Conservation (phyloP, 2,888 invertebrate genomes). For the Cheilosia scutellata region DNA sequence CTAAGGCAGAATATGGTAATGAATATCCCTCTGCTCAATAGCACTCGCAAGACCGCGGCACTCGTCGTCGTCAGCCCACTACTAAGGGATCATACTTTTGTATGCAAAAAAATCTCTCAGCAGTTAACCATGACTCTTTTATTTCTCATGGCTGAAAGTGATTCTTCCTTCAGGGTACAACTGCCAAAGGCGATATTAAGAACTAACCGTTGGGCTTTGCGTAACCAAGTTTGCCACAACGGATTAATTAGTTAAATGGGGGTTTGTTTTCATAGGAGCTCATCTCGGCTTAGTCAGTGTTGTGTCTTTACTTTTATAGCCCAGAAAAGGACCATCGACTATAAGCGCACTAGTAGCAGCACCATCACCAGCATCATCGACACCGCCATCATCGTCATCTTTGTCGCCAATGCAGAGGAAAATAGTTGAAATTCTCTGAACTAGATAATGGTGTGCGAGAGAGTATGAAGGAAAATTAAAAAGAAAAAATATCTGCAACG, state of each 20-base stretch:
- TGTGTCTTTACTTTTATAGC: conserved; percentile 10
- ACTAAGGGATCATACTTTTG: conserved; percentile 8
- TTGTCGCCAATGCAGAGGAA: not conserved
- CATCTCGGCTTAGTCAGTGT: conserved; percentile 26
- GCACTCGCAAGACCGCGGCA: no score
- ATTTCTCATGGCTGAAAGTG: not conserved
- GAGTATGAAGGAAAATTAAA: conserved; percentile 4
- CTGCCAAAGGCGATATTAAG: not conserved
- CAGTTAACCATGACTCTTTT: not conserved
- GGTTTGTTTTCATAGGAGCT: conserved; percentile 48
- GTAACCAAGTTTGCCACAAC: conserved; percentile 46
- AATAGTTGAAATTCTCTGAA: conserved; percentile 31
- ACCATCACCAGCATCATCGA: not conserved
- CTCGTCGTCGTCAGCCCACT: not conserved
- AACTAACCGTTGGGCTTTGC: not conserved
- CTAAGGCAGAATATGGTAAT: no score
- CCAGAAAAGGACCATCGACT: conserved; percentile 28
- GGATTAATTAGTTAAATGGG: conserved; percentile 66
- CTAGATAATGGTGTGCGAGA: conserved; percentile 5
- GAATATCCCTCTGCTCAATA: no score
- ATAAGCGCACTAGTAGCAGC: not conserved
- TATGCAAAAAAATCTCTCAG: not conserved
- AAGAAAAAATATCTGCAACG: conserved; percentile 43
- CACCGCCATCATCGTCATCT: not conserved
- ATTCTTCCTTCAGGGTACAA: not conserved